phyloP scores from a whole-genome alignment of 2,888 invertebrate species.

The Cinara cedri region DNA sequence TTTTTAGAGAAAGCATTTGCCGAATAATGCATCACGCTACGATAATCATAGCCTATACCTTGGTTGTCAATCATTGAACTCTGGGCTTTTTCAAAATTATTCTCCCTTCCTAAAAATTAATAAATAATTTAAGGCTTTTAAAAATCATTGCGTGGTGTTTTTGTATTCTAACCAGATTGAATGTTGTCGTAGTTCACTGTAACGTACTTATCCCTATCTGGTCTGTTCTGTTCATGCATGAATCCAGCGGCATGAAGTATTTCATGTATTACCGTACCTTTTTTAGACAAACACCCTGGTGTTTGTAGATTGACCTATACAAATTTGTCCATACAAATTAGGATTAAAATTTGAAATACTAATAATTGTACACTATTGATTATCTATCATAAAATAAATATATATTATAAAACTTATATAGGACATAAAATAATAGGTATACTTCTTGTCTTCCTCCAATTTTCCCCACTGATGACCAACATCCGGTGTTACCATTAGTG shows the following conservation, averaged over 20 bases:
- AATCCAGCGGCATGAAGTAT: conserved; percentile 81
- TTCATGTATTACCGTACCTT: conserved; percentile 80
- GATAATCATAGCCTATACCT: conserved; percentile 78
- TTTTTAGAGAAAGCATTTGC: conserved; percentile 77
- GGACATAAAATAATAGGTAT: not conserved
- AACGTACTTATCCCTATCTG: conserved; percentile 75
- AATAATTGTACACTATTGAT: not conserved
- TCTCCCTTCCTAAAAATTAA: conserved; percentile 66
- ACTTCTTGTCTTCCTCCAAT: conserved; percentile 67
- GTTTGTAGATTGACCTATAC: conserved; percentile 71
- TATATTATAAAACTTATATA: too few relatives aligned
- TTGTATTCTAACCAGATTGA: conserved; percentile 65
- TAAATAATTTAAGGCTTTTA: not conserved
- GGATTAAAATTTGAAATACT: not conserved
- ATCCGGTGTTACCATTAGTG: conserved; percentile 74
- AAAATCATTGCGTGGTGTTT: not conserved
- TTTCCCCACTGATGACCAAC: conserved; percentile 82
- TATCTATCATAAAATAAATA: too few relatives aligned
- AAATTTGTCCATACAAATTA: not conserved
- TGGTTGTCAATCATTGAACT: conserved; percentile 68
- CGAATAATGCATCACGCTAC: conserved; percentile 85
- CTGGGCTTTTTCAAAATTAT: conserved; percentile 75
- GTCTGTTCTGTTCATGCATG: conserved; percentile 81
- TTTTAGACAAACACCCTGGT: conserved; percentile 74
- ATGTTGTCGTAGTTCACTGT: conserved; percentile 74